These are phyloP conservation scores for Tragopan temminckii DNA, from an alignment of 2,797 vertebrate species.

Conservation along the genomic window DNA sequence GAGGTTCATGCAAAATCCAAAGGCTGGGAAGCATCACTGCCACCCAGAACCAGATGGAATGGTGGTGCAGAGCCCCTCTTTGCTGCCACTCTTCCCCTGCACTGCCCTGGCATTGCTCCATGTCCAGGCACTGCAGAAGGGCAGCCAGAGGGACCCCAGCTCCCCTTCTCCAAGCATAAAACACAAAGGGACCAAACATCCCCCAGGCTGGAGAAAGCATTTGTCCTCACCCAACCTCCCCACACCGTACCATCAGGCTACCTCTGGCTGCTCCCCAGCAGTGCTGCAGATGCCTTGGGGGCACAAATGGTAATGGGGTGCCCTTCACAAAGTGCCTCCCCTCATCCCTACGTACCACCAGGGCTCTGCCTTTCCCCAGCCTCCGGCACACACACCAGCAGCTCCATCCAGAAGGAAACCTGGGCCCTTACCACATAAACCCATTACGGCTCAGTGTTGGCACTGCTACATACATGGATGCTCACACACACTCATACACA, in stretches of 20 bases:
- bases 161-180: not conserved
- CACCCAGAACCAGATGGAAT: not conserved
- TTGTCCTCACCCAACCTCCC: not conserved
- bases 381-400: not conserved
- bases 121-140: no score
- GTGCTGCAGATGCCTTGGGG: not conserved
- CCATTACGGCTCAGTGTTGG: not conserved
- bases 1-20: constrained; percentile 63
- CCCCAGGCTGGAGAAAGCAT: not conserved
- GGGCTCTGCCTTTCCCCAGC: not conserved
- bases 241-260: not conserved
- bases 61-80: not conserved
- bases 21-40: accelerated
- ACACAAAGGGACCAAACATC: not conserved
- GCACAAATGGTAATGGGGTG: not conserved
- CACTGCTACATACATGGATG: no score
- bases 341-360: not conserved
- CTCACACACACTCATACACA: no score
- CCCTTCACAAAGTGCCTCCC: not conserved
- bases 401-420: not conserved
- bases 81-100: not conserved
- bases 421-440: not conserved
- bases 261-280: not conserved
- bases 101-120: no score
- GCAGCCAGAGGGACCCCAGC: no score